These are phyloP conservation scores for Rhizoglyphus robini DNA, from an alignment of 1,140 invertebrate genomes.

Conservation along the genomic window DNA sequence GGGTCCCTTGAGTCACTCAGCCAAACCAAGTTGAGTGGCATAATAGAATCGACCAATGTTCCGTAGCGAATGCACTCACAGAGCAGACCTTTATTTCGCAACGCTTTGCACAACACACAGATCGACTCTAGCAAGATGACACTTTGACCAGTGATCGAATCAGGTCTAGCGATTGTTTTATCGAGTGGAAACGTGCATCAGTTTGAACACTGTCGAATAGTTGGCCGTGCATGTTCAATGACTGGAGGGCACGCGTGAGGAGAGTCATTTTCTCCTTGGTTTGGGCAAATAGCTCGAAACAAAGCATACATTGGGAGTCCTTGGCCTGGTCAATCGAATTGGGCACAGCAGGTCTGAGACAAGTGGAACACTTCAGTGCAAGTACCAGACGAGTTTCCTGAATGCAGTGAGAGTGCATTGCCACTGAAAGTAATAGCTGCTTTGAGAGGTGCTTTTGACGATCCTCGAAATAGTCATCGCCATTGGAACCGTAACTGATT, in stretches of 20 bases:
- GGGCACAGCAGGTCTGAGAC: neutral
- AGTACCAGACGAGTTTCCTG: neutral
- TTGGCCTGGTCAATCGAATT: neutral
- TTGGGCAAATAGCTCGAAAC: neutral
- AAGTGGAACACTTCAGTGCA: neutral
- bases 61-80: neutral
- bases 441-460: neutral
- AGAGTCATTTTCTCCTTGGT: neutral
- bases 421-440: neutral
- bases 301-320: neutral
- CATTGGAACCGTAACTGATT: neutral
- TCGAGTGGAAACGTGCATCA: neutral
- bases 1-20: neutral
- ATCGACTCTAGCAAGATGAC: neutral
- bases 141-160: neutral
- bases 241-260: neutral
- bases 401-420: neutral
- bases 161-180: neutral
- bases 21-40: too few species aligned
- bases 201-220: neutral
- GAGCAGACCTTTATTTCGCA: neutral
- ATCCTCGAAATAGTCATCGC: neutral
- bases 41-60: neutral
- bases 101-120: neutral
- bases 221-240: too few species aligned